A percentile compares a stretch with the other conserved stretches of the same genome.
These are phyloP conservation scores for Lampropteryx suffumata DNA, from an alignment of 2,888 invertebrate genomes.

Conservation along the genomic window DNA sequence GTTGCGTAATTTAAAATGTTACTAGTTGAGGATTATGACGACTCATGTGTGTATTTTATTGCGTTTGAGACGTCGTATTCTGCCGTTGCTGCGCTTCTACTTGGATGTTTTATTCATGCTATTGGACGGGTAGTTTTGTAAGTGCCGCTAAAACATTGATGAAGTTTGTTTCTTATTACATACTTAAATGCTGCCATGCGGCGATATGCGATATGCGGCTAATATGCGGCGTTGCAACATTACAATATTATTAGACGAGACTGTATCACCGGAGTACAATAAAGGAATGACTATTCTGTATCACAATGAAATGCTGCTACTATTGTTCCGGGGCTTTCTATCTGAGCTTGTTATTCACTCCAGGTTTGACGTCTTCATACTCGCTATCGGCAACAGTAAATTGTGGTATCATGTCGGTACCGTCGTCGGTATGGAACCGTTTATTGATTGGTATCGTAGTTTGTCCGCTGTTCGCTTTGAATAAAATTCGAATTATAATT, in stretches of 20 bases:
- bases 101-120: slow-evolving; percentile 53
- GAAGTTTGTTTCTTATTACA: slow-evolving; percentile 25
- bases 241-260: slow-evolving; percentile 52
- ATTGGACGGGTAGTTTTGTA: slow-evolving; percentile 48
- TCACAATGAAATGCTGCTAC: slow-evolving; percentile 66
- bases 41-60: slow-evolving; percentile 53
- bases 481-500: slow-evolving; percentile 84
- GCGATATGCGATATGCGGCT: slow-evolving; percentile 34
- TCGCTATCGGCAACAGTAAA: slow-evolving; percentile 75
- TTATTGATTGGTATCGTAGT: slow-evolving; percentile 83
- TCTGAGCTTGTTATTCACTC: slow-evolving; percentile 65
- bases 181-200: slow-evolving; percentile 24
- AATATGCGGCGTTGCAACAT: slow-evolving; percentile 48
- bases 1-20: slow-evolving; percentile 60
- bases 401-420: slow-evolving; percentile 79
- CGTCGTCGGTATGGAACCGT: slow-evolving; percentile 81
- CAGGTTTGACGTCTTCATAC: slow-evolving; percentile 77
- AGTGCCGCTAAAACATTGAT: slow-evolving; percentile 32
- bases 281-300: slow-evolving; percentile 40
- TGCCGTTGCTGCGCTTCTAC: slow-evolving; percentile 41
- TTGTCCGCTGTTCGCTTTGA: slow-evolving; percentile 82
- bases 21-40: slow-evolving; percentile 52
- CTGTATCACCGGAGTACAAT: slow-evolving; percentile 18
- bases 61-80: slow-evolving; percentile 44
- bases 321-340: slow-evolving; percentile 69